Percentiles rank a stretch among this genome's conserved stretches.
These are phyloP conservation scores for Lasius fuliginosus DNA, from an alignment of 2,888 invertebrate species.

Conservation along the genomic window DNA sequence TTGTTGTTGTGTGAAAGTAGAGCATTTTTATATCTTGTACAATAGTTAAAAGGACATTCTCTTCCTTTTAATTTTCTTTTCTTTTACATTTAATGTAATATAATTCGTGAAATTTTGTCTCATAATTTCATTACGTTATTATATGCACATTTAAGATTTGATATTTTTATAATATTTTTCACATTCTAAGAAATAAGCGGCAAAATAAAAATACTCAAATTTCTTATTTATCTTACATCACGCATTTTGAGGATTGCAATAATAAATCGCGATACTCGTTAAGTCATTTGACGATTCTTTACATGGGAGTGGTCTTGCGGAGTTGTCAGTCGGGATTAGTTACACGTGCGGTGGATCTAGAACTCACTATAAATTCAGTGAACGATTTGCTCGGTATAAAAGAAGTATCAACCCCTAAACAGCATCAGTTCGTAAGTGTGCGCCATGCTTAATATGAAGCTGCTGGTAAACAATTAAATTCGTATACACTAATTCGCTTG, in stretches of 20 bases:
- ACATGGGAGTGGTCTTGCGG: constrained; percentile 74
- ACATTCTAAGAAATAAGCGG: neutral
- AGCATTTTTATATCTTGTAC: constrained; percentile 49
- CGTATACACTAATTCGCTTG: neutral
- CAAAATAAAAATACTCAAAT: neutral
- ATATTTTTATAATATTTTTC: neutral
- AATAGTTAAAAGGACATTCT: constrained; percentile 10
- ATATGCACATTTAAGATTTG: neutral
- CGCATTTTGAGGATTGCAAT: constrained; percentile 1
- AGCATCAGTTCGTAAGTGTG: constrained; percentile 73
- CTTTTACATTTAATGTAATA: neutral
- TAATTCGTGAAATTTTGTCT: neutral
- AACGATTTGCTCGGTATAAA: constrained; percentile 78
- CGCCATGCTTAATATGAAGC: constrained; percentile 76
- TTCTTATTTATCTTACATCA: neutral
- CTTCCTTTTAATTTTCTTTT: constrained; percentile 4
- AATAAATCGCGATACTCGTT: constrained; percentile 60
- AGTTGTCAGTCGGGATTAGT: constrained; percentile 72
- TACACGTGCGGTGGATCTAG: constrained; percentile 63
- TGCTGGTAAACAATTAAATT: constrained; percentile 75
- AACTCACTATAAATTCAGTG: constrained; percentile 74
- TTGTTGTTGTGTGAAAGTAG: constrained; percentile 67
- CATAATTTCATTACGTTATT: neutral
- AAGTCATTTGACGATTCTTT: constrained; percentile 72
- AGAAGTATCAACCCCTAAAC: constrained; percentile 72